A percentile compares a stretch with the other conserved stretches of the same genome.
Evolutionary conservation across 1,140 invertebrate species (phyloP).

Genomic region (Ridgeia piscesae): DNA sequence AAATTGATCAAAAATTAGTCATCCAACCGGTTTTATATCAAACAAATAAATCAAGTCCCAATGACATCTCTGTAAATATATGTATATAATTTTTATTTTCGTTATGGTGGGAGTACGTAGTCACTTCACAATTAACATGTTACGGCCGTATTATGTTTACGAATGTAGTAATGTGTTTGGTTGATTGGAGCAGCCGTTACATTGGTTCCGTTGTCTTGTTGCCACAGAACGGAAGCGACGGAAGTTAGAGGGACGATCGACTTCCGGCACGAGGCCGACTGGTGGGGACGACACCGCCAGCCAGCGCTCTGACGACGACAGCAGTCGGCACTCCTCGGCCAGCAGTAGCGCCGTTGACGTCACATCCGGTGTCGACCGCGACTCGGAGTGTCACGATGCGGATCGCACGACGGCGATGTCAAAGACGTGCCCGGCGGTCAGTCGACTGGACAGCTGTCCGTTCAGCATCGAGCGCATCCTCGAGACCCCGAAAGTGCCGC

Average conservation of each 20-base stretch:
- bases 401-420: background rate
- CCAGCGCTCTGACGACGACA: background rate
- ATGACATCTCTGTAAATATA: too few relatives aligned
- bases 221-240: constrained; percentile 69
- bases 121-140: background rate
- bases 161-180: background rate
- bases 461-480: constrained; percentile 55
- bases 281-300: background rate
- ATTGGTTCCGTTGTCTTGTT: background rate
- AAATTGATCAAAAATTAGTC: too few relatives aligned
- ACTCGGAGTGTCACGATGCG: background rate
- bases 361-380: background rate
- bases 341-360: constrained; percentile 8
- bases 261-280: background rate
- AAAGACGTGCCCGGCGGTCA: background rate
- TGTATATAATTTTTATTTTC: too few relatives aligned
- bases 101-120: background rate
- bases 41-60: too few relatives aligned
- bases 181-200: background rate
- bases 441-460: background rate
- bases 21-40: too few relatives aligned
- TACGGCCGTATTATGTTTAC: background rate
- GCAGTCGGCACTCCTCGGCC: background rate
- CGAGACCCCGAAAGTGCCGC: constrained; percentile 53
- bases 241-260: constrained; percentile 69